Conservation (phyloP, 2,113 vertebrate genomes). For the Probosciger aterrimus region DNA sequence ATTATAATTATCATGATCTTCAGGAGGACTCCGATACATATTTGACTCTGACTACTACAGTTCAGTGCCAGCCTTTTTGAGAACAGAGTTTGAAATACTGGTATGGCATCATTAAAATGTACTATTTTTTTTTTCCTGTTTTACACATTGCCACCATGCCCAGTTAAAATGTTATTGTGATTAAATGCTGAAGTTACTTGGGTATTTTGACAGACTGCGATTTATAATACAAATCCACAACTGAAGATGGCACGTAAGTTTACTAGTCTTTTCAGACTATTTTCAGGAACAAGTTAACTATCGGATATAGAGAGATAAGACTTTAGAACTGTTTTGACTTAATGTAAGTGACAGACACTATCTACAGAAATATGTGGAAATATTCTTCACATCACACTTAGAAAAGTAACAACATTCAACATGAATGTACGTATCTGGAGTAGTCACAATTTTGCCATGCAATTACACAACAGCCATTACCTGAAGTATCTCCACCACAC, state of each 20-base stretch:
- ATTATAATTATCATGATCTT: neutral
- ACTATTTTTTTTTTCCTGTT: neutral
- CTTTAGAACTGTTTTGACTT: neutral
- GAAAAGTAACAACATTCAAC: neutral
- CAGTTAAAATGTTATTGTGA: neutral
- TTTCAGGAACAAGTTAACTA: neutral
- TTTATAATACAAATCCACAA: neutral
- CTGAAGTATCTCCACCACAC: neutral
- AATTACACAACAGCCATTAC: neutral
- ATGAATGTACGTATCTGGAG: neutral
- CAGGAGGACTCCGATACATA: neutral
- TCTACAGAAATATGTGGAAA: neutral
- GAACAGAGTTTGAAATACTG: neutral
- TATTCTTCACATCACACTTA: neutral
- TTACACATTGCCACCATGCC: neutral
- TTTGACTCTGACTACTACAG: neutral
- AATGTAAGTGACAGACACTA: neutral
- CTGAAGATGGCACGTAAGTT: neutral
- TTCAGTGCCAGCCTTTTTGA: neutral
- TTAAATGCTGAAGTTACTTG: neutral
- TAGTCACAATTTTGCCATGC: neutral
- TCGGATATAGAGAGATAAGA: neutral
- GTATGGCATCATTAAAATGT: neutral
- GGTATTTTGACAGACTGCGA: neutral
- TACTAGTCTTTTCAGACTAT: neutral